Base-by-base conservation (phyloP, 2,888 invertebrate species). In the Lycophotia porphyrea region DNA sequence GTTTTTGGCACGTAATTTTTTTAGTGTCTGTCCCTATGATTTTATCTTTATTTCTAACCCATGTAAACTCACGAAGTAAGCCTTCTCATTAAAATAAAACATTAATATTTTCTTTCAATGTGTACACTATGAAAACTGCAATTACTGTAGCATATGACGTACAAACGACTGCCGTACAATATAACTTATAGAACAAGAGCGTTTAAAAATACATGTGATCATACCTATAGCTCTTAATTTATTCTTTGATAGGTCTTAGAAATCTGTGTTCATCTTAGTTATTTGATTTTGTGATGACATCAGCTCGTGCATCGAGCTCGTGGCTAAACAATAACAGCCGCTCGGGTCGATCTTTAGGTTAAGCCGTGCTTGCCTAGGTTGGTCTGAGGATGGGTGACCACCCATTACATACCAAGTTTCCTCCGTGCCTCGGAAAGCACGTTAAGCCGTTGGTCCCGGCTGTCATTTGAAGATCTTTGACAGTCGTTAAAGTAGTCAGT, bases 251-350 rank as follows among this genome's bases (percentile, higher is more conserved):
- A 52, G 13, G 63, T 61, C 74, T 34, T 52, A 49, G 18, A 71
- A 72, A 34, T 61, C 27, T 15, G 24, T 52, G 7, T 15, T 36
- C 21, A 79, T 74, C 39, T 71, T 27, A 31, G 3, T 21, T 34
- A n/a, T 27, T 39, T 39, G 8, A 66, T 70, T 69, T 49, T 63
- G 55, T 71, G n/a, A 60, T 80, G 80, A 76, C 70, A 80, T 83
- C 52, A 67, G n/a, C n/a, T n/a, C n/a, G n/a, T n/a, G n/a, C n/a
- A n/a, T n/a, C n/a, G n/a, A n/a, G n/a, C n/a, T n/a, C n/a, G n/a
- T n/a, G n/a, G n/a, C n/a, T n/a, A n/a, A n/a, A n/a, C n/a, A n/a
- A n/a, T n/a, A n/a, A n/a, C n/a, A n/a, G n/a, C n/a, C n/a, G n/a
- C n/a, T n/a, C n/a, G n/a, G n/a, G n/a, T n/a, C n/a, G n/a, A n/a